phyloP scores from a whole-genome alignment of 2,797 vertebrate genomes.

The Eleutherodactylus coqui region DNA sequence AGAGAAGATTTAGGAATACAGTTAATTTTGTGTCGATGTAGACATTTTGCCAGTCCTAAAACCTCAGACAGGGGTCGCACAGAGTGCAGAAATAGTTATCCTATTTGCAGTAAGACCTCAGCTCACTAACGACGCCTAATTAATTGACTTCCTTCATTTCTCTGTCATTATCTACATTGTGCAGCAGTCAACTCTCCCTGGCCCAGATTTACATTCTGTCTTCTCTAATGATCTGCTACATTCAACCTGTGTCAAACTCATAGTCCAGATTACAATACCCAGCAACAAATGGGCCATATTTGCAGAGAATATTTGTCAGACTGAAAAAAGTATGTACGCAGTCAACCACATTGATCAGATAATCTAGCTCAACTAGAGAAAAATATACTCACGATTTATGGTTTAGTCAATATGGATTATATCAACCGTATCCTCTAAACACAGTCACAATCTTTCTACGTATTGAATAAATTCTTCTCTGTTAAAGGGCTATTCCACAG shows the following conservation, averaged over 20 bases:
- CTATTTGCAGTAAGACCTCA: slow-evolving; percentile 55
- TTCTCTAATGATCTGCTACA: slow-evolving; percentile 36
- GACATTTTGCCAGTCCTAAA: slow-evolving; percentile 20
- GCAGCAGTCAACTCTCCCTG: slow-evolving; percentile 56
- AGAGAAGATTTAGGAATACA: not conserved
- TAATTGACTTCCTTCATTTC: slow-evolving; percentile 43
- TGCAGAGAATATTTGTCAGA: slow-evolving; percentile 8
- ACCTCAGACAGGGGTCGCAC: slow-evolving; percentile 36
- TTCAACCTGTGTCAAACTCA: not conserved
- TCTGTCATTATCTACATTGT: slow-evolving; percentile 57
- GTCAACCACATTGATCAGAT: not conserved
- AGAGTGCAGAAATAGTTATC: slow-evolving; percentile 46
- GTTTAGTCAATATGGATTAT: not conserved
- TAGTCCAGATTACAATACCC: slow-evolving; percentile 24
- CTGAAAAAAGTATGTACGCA: not conserved
- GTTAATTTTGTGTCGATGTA: slow-evolving; percentile 32
- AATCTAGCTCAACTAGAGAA: slow-evolving; percentile 1
- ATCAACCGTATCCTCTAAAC: not conserved
- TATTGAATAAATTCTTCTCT: not conserved
- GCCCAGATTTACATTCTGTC: slow-evolving; percentile 50
- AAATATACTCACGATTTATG: not conserved
- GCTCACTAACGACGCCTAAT: slow-evolving; percentile 57
- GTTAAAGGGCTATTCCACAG: too few relatives aligned
- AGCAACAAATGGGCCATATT: slow-evolving; percentile 5
- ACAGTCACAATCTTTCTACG: not conserved